Evolutionary conservation across 2,113 vertebrate genomes (phyloP).

Genomic region (Castor canadensis): DNA sequence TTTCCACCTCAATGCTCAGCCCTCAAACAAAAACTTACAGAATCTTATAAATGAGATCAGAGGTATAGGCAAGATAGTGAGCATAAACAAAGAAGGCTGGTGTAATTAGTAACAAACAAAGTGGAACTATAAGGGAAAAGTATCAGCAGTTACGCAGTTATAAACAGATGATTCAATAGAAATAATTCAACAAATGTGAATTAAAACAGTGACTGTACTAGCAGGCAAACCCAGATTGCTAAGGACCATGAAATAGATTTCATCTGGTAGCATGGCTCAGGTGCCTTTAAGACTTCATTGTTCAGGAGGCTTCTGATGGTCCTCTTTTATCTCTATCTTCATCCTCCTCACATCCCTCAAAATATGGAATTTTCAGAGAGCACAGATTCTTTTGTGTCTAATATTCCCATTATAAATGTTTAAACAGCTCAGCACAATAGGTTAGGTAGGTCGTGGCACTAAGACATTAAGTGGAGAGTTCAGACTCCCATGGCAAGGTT

Average conservation of each 20-base stretch:
- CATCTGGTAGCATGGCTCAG: neutral
- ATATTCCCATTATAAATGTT: neutral
- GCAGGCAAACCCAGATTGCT: neutral
- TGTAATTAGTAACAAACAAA: neutral
- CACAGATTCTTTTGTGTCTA: neutral
- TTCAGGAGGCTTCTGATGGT: neutral
- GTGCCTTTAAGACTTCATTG: neutral
- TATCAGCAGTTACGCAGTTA: neutral
- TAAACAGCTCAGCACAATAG: neutral
- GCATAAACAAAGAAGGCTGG: neutral
- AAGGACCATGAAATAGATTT: neutral
- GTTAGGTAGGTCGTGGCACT: neutral
- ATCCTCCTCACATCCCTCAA: neutral
- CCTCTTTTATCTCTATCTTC: neutral
- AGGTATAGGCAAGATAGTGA: neutral
- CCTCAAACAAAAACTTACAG: no score
- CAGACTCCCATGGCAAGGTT: neutral
- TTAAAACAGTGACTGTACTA: neutral
- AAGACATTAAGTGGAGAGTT: slow-evolving; percentile 1
- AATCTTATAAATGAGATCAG: neutral
- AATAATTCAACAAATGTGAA: neutral
- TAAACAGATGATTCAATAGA: neutral
- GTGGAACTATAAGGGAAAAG: neutral
- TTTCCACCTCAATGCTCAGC: no score
- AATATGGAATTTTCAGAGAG: neutral